These are phyloP conservation scores for Avahi laniger DNA, from an alignment of 2,797 vertebrate species.

Conservation along the genomic window DNA sequence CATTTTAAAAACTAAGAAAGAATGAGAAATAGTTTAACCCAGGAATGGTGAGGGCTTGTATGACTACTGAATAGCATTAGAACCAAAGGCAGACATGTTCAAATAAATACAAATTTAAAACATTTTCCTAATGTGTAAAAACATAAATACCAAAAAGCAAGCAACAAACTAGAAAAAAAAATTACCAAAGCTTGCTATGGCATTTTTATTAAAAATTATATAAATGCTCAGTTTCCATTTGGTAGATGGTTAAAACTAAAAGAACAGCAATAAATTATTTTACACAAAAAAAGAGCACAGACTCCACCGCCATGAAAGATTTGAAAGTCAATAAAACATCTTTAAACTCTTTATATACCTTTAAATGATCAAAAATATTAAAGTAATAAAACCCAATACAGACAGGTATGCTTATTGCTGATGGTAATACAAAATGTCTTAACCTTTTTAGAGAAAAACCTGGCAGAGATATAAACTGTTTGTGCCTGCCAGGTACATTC, in stretches of 20 bases:
- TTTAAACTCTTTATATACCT: neutral
- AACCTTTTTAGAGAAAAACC: neutral
- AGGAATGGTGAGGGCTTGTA: neutral
- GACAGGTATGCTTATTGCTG: neutral
- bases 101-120: neutral
- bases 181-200: neutral
- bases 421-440: neutral
- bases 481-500: neutral
- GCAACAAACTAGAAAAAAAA: neutral
- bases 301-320: neutral
- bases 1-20: neutral
- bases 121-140: neutral
- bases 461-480: neutral
- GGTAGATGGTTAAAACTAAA: neutral
- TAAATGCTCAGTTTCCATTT: neutral
- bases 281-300: neutral
- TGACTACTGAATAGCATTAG: neutral
- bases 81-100: neutral
- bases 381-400: neutral
- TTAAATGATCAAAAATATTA: neutral
- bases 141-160: neutral
- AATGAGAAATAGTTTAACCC: neutral
- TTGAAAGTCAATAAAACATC: neutral
- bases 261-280: neutral
- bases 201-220: neutral